Evolutionary conservation across 2,888 invertebrate species (phyloP).

Genomic region (Epinotia brunnichana): DNA sequence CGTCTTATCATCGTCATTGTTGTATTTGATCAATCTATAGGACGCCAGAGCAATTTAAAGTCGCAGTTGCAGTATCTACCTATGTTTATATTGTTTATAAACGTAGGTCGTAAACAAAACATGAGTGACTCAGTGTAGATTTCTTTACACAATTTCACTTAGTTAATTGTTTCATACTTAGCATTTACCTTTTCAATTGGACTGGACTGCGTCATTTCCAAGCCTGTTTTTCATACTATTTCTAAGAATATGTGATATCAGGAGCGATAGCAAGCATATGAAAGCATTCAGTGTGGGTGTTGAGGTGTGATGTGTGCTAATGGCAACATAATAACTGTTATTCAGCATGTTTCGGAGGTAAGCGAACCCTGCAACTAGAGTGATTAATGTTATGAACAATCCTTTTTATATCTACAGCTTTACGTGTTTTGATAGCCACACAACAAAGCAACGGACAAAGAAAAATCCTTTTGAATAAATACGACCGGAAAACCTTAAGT

Average conservation of each 20-base stretch:
- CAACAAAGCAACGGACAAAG: slow-evolving; percentile 23
- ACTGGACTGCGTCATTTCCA: slow-evolving; percentile 5
- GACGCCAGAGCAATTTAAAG: not conserved
- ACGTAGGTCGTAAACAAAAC: not conserved
- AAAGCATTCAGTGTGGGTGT: slow-evolving; percentile 14
- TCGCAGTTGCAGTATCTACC: not conserved
- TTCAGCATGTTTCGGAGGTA: slow-evolving; percentile 32
- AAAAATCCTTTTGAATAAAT: slow-evolving; percentile 13
- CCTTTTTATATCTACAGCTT: slow-evolving; percentile 23
- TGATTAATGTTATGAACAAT: slow-evolving; percentile 39
- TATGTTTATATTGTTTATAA: not conserved
- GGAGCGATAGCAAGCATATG: slow-evolving; percentile 6
- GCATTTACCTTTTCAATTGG: not conserved
- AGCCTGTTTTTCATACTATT: slow-evolving; percentile 12
- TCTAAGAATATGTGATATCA: slow-evolving; percentile 20
- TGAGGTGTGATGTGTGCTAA: slow-evolving; percentile 30
- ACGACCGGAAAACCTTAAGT: slow-evolving; percentile 10
- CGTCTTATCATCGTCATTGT: not conserved
- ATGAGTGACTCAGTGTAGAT: not conserved
- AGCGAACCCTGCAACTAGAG: slow-evolving; percentile 35
- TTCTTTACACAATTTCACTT: not conserved
- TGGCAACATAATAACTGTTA: slow-evolving; percentile 41
- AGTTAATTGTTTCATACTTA: not conserved
- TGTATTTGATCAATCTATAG: not conserved
- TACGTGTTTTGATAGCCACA: slow-evolving; percentile 19